Evolutionary conservation across 2,888 invertebrate genomes (phyloP), one percentile per base, ranked within the genome.

Genomic region (Unio delphinus): DNA sequence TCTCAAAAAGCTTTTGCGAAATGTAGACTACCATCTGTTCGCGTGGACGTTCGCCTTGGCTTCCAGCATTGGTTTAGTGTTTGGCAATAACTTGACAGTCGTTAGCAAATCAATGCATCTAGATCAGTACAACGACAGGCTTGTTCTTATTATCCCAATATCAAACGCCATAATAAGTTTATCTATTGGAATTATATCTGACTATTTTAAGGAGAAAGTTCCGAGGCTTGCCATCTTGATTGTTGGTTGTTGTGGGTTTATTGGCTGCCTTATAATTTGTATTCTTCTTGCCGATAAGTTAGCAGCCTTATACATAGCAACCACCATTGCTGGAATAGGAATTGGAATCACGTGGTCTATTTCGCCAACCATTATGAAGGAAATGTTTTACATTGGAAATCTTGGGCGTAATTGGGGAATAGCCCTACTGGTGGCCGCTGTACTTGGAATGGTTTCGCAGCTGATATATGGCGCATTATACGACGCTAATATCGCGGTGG

Each of bases 351-450:
- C 75, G 4, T 77, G 77, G 77, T 68, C 73, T 20, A 45, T 77
- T 18, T 63, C 64, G 0, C 77, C 77, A 4, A 70, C 77, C 4
- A 64, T 77, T 3, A 65, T 73, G 68, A 73, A 72, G 45, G 77
- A 77, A 61, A 64, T 64, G 65, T 77, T 75, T 64, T 73, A 68
- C 30, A 64, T 77, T 6, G 63, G 67, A 28, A 67, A 75, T 57
- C 54, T 77, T 8, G 77, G 77, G 15, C 61, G 77, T 61, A 77
- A 77, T 69, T 77, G 77, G 77, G 77, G 77, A 8, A 73, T 73
- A 17, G 67, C 69, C 17, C 61, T 77, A 3, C 59, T 77, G n/a
- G 8, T 75, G 17, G 65, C 75, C 3, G 75, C 73, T 3, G 11
- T 75, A 0, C 28, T 71, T 20, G 74, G 71, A 17, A 69, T 75